phyloP scores from a whole-genome alignment of 2,888 invertebrate genomes.

The Tortricodes alternella region DNA sequence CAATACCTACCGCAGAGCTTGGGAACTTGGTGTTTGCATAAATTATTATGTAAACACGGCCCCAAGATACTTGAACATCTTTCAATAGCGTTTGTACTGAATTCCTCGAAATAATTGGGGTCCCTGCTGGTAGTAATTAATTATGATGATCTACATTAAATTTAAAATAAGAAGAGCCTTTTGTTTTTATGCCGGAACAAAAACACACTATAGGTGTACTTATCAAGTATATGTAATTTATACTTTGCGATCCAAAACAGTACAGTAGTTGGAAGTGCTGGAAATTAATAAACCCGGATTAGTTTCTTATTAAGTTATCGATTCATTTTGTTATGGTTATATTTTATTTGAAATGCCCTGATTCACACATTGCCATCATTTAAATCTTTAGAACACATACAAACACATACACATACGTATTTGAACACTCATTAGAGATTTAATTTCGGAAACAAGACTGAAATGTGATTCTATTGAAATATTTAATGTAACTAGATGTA shows the following conservation, averaged over 20 bases:
- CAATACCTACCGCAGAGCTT: constrained; percentile 45
- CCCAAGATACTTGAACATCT: constrained; percentile 41
- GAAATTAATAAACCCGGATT: neutral
- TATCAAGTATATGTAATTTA: constrained; percentile 46
- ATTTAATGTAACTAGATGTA: too few relatives aligned
- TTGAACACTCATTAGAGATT: too few relatives aligned
- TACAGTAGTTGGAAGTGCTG: too few relatives aligned
- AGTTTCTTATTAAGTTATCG: neutral
- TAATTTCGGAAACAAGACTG: too few relatives aligned
- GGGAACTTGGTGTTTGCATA: constrained; percentile 50
- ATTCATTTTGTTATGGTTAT: neutral
- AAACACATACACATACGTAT: too few relatives aligned
- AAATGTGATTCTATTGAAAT: too few relatives aligned
- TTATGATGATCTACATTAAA: constrained; percentile 50
- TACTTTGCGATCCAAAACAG: constrained; percentile 39
- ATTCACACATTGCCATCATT: neutral
- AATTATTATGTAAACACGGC: constrained; percentile 54
- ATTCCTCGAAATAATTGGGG: constrained; percentile 49
- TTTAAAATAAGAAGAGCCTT: constrained; percentile 45
- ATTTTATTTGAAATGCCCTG: neutral
- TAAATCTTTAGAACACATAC: too few relatives aligned
- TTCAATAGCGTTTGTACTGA: constrained; percentile 42
- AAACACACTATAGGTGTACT: constrained; percentile 50
- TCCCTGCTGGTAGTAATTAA: constrained; percentile 41
- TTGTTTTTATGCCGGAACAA: constrained; percentile 48